These are phyloP conservation scores for Paradisaea rubra DNA, from an alignment of 2,113 vertebrate genomes.

Conservation along the genomic window DNA sequence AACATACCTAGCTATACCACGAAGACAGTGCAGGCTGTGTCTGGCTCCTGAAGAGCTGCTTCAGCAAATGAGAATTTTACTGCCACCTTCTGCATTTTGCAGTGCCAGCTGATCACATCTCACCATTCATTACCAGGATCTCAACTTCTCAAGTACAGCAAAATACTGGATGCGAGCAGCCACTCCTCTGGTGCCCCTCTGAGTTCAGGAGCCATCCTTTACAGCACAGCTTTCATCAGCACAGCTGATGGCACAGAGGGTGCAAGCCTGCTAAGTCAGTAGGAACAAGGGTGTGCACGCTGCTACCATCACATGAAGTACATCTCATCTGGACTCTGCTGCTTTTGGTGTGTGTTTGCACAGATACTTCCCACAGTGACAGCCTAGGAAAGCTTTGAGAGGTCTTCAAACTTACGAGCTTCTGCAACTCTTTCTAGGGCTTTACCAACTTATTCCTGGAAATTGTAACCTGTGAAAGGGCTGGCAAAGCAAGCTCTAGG, in stretches of 20 bases:
- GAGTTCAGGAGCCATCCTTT: background rate
- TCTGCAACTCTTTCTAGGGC: background rate
- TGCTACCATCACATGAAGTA: background rate
- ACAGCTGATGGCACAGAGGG: background rate
- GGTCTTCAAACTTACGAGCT: background rate
- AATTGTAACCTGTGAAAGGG: constrained; percentile 17
- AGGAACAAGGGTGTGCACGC: background rate
- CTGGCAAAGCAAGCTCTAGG: constrained; percentile 25
- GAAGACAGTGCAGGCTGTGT: rapidly evolving
- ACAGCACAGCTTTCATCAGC: background rate
- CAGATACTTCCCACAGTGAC: background rate
- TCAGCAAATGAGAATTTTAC: background rate
- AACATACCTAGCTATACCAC: background rate
- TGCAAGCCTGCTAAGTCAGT: background rate
- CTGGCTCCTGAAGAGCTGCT: background rate
- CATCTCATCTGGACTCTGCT: background rate
- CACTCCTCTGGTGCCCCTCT: background rate
- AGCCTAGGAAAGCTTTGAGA: constrained; percentile 9
- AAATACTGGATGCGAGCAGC: background rate
- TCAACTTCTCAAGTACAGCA: background rate
- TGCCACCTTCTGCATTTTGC: background rate
- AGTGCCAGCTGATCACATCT: background rate
- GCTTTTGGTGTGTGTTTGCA: background rate
- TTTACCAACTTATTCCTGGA: constrained; percentile 22
- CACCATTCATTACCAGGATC: background rate